Evolutionary conservation across 2,797 vertebrate species (phyloP).

Genomic region (Diplodus puntazzo): DNA sequence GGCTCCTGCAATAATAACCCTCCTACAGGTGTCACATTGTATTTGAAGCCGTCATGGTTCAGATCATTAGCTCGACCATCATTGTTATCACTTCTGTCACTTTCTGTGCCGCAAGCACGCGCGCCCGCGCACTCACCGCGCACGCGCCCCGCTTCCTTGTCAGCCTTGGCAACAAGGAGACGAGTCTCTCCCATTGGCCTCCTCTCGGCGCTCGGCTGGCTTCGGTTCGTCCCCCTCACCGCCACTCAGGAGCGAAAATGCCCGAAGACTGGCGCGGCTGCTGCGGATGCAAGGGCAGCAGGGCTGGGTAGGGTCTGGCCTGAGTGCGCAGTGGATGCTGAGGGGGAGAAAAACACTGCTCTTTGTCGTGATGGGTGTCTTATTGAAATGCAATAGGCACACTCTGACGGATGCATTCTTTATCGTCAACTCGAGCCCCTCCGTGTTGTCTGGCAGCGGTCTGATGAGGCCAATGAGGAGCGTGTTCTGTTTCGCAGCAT

Average conservation of each 20-base stretch:
- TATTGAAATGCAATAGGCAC: conserved; percentile 47
- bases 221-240: conserved; percentile 65
- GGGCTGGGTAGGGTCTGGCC: conserved; percentile 70
- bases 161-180: conserved; percentile 80
- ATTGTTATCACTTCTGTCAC: conserved; percentile 18
- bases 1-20: background rate
- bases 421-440: background rate
- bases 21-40: background rate
- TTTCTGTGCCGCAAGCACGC: conserved; percentile 1
- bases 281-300: conserved; percentile 68
- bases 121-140: background rate
- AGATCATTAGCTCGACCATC: conserved; percentile 9
- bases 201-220: background rate
- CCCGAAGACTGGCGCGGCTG: conserved; percentile 40
- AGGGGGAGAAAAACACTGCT: conserved; percentile 22
- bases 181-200: conserved; percentile 68
- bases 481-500: conserved; percentile 50
- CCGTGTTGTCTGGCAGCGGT: conserved; percentile 13
- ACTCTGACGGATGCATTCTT: conserved; percentile 42
- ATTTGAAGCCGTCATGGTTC: background rate
- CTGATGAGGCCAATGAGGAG: conserved; percentile 40
- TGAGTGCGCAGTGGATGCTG: conserved; percentile 72
- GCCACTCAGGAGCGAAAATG: conserved; percentile 67
- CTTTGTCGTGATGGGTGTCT: conserved; percentile 59
- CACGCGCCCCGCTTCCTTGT: conserved; percentile 15